A percentile compares a stretch with the other conserved stretches of the same genome.
phyloP scores from a whole-genome alignment of 2,113 vertebrate genomes.

The Chaenocephalus aceratus region DNA sequence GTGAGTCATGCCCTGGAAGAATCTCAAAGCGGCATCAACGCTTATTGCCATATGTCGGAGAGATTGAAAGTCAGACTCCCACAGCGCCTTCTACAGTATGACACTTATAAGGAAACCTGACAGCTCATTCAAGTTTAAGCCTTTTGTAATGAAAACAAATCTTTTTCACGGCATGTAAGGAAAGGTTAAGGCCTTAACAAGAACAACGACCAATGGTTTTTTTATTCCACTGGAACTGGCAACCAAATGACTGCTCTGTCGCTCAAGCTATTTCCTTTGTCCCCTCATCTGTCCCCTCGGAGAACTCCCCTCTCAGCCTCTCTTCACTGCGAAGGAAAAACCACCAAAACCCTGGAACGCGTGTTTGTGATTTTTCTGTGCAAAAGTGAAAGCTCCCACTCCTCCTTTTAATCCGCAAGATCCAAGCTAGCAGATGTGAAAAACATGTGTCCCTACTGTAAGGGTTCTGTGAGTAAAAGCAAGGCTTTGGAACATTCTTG shows the following conservation, averaged over 20 bases:
- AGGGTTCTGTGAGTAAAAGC: background rate
- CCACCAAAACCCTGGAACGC: slow-evolving; percentile 19
- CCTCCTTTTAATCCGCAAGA: slow-evolving; percentile 36
- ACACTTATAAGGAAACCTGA: background rate
- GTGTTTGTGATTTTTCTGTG: slow-evolving; percentile 45
- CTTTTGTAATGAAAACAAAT: slow-evolving; percentile 45
- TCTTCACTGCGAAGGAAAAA: slow-evolving; percentile 52
- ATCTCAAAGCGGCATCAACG: no score
- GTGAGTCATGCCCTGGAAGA: no score
- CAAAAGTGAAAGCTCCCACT: slow-evolving; percentile 27
- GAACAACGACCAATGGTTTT: slow-evolving; percentile 20
- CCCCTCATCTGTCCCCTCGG: slow-evolving; percentile 59
- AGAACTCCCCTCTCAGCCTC: slow-evolving; percentile 51
- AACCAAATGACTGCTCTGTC: slow-evolving; percentile 65
- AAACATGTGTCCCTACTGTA: background rate
- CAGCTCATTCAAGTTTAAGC: slow-evolving; percentile 37
- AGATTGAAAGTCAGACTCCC: background rate
- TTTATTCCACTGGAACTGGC: slow-evolving; percentile 55
- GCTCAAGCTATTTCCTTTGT: slow-evolving; percentile 27
- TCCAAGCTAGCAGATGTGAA: slow-evolving; percentile 6
- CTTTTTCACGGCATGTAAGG: slow-evolving; percentile 47
- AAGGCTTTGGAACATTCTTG: background rate
- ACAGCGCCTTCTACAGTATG: background rate
- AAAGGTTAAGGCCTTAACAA: slow-evolving; percentile 20
- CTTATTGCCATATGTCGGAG: no score